Evolutionary conservation across 2,888 invertebrate species (phyloP).

Genomic region (Volucella bombylans): DNA sequence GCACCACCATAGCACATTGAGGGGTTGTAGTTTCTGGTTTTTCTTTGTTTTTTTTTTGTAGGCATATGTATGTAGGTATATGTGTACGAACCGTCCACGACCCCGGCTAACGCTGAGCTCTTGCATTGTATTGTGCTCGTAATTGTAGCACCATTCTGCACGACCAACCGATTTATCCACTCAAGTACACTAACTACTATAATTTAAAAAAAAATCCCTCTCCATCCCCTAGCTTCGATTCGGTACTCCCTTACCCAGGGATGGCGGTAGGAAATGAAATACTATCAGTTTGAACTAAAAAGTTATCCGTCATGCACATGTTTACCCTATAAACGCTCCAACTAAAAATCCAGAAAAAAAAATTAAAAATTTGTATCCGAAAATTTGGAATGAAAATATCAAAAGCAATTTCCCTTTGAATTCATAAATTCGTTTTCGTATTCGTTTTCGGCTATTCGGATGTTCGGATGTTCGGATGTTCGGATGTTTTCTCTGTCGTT

Average conservation of each 20-base stretch:
- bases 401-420: slow-evolving; percentile 74
- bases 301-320: slow-evolving; percentile 11
- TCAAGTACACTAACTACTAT: slow-evolving; percentile 59
- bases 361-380: slow-evolving; percentile 17
- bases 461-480: slow-evolving; percentile 11
- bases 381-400: slow-evolving; percentile 53
- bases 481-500: slow-evolving; percentile 20
- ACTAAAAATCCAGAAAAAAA: slow-evolving; percentile 2
- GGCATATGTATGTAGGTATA: neutral
- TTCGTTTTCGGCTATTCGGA: slow-evolving; percentile 40
- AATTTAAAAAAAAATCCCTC: slow-evolving; percentile 42
- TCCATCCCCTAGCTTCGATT: neutral
- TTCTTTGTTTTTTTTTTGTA: neutral
- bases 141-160: neutral
- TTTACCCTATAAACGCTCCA: slow-evolving; percentile 11
- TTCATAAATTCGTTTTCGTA: slow-evolving; percentile 69
- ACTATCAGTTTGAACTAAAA: slow-evolving; percentile 1
- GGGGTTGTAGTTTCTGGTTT: neutral
- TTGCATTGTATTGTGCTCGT: neutral
- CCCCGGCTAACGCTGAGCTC: too few species aligned
- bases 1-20: neutral
- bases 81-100: too few species aligned
- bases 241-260: neutral
- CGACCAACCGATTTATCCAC: slow-evolving; percentile 19
- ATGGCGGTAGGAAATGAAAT: neutral